A percentile compares a stretch with the other conserved stretches of the same genome.
Evolutionary conservation across 1,140 invertebrate genomes (phyloP).

Genomic region (Littorina saxatilis): DNA sequence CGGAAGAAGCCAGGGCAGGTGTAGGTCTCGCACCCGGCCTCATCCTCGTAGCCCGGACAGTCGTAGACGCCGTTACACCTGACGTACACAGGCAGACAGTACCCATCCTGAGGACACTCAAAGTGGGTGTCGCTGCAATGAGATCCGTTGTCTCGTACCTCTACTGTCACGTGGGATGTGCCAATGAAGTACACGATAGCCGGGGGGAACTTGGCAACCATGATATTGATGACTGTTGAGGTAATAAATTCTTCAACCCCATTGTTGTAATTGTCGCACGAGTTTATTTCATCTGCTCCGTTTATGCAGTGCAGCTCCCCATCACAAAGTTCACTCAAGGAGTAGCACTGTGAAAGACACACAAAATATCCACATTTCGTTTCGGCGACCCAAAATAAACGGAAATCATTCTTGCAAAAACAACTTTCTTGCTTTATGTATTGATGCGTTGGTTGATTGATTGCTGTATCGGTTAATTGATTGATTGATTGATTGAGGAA

Average conservation of each 20-base stretch:
- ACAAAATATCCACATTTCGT: too few species aligned
- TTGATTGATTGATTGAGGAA: too few species aligned
- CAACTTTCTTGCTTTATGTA: too few species aligned
- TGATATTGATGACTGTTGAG: too few species aligned
- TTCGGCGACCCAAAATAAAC: too few species aligned
- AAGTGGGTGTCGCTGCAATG: constrained; percentile 25
- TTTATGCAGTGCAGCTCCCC: not conserved
- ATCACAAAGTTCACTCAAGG: not conserved
- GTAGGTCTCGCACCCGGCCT: constrained; percentile 16
- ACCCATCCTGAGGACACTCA: not conserved
- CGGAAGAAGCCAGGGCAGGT: constrained; percentile 26
- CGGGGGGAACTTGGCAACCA: too few species aligned
- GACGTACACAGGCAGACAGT: constrained; percentile 38
- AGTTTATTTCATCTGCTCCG: not conserved
- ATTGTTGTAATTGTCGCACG: too few species aligned
- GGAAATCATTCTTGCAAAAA: too few species aligned
- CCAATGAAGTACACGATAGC: not conserved
- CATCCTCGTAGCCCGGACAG: constrained; percentile 37
- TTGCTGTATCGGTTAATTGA: too few species aligned
- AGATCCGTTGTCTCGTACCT: not conserved
- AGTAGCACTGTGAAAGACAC: not conserved
- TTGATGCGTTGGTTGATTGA: too few species aligned
- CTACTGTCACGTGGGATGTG: not conserved
- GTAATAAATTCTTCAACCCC: too few species aligned
- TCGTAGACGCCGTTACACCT: too few species aligned